Conservation (phyloP, 1,140 invertebrate genomes). For the Danaus plexippus region DNA sequence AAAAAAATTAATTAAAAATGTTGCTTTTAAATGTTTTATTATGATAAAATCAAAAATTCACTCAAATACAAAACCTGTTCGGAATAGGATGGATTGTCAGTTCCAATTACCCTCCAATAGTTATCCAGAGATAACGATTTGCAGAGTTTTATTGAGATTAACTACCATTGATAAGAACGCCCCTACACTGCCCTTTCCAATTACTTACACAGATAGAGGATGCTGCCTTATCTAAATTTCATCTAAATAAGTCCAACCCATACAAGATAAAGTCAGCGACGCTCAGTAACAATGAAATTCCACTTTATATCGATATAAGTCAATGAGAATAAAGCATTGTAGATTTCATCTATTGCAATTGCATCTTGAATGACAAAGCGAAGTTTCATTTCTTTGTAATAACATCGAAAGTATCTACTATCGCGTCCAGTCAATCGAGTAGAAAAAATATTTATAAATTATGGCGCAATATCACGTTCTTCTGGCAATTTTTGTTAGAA, state of each 20-base stretch:
- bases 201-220: slow-evolving; percentile 47
- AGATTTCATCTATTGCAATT: slow-evolving; percentile 19
- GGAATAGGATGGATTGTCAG: neutral
- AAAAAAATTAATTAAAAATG: too few relatives aligned
- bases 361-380: slow-evolving; percentile 16
- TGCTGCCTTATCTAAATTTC: slow-evolving; percentile 53
- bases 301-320: slow-evolving; percentile 40
- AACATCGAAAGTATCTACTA: slow-evolving; percentile 15
- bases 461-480: neutral
- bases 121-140: slow-evolving; percentile 36
- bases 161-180: slow-evolving; percentile 44
- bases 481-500: too few relatives aligned
- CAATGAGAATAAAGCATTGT: slow-evolving; percentile 20
- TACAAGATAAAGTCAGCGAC: slow-evolving; percentile 8
- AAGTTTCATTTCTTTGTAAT: slow-evolving; percentile 2
- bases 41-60: too few relatives aligned
- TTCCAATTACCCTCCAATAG: slow-evolving; percentile 9
- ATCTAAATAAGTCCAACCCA: slow-evolving; percentile 46
- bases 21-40: too few relatives aligned
- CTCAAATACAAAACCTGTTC: too few relatives aligned
- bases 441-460: slow-evolving; percentile 14
- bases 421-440: slow-evolving; percentile 10
- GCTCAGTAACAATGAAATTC: slow-evolving; percentile 30
- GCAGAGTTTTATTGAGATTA: slow-evolving; percentile 60
- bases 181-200: slow-evolving; percentile 42